A percentile compares a stretch with the other conserved stretches of the same genome.
phyloP scores from a whole-genome alignment of 2,888 invertebrate genomes.

The Tribolium freemani region DNA sequence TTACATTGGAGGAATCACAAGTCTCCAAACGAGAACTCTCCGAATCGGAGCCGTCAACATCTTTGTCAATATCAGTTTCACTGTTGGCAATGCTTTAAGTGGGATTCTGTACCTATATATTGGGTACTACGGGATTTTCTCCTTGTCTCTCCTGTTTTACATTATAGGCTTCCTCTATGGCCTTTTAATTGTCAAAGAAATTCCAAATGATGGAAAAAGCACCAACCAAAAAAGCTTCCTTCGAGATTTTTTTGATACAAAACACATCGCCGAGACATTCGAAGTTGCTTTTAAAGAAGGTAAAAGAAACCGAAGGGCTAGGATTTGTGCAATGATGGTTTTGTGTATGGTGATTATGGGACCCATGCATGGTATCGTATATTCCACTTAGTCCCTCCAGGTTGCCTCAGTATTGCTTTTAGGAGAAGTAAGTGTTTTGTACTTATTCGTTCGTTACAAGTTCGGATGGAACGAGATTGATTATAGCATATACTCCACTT shows the following conservation, averaged over 20 bases:
- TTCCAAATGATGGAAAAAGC: conserved; percentile 63
- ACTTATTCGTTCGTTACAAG: conserved; percentile 82
- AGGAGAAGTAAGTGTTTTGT: conserved; percentile 87
- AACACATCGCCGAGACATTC: conserved; percentile 81
- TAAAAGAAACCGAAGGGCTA: conserved; percentile 76
- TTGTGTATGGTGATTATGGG: conserved; percentile 86
- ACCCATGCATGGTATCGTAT: conserved; percentile 78
- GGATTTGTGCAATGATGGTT: conserved; percentile 81
- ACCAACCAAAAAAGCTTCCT: conserved; percentile 65
- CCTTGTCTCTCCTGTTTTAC: conserved; percentile 51
- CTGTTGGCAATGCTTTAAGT: conserved; percentile 69
- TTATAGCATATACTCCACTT: conserved; percentile 85
- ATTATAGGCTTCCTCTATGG: conserved; percentile 54
- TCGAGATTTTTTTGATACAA: conserved; percentile 76
- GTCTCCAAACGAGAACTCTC: conserved; percentile 71
- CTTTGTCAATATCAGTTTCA: conserved; percentile 70
- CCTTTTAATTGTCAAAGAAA: conserved; percentile 52
- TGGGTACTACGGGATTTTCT: conserved; percentile 59
- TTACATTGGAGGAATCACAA: conserved; percentile 74
- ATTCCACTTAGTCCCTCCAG: not conserved
- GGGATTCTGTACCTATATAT: conserved; percentile 68
- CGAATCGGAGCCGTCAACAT: conserved; percentile 74
- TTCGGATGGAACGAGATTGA: conserved; percentile 89
- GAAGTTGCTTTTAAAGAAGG: conserved; percentile 83
- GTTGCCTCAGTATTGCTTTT: conserved; percentile 41